Percentiles rank a stretch among this genome's conserved stretches.
These are phyloP conservation scores for Tyrophagus putrescentiae DNA, from an alignment of 1,140 invertebrate species.

Conservation along the genomic window DNA sequence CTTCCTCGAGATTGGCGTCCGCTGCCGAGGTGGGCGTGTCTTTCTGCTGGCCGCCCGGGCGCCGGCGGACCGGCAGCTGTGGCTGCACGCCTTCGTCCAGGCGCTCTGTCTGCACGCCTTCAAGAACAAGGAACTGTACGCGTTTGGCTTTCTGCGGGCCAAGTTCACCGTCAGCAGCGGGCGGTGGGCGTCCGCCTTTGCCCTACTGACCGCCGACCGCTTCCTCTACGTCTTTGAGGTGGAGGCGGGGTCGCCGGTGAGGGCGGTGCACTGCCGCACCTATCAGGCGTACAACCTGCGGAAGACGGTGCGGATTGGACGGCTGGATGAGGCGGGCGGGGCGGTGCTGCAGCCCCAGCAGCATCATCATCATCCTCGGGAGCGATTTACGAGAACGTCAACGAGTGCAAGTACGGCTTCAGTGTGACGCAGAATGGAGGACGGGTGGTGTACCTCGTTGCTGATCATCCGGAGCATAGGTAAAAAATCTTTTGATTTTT, in stretches of 20 bases:
- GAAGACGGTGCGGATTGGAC: constrained; percentile 2
- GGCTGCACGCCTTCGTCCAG: constrained; percentile 15
- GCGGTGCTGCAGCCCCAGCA: not conserved
- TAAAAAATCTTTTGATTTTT: too few relatives aligned
- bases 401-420: constrained; percentile 7
- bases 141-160: constrained; percentile 2
- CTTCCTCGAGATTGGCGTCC: constrained; percentile 19
- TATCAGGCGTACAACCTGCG: constrained; percentile 11
- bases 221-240: constrained; percentile 11
- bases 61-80: not conserved
- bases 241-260: not conserved
- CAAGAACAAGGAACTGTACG: constrained; percentile 9
- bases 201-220: not conserved
- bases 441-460: not conserved
- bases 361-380: not conserved
- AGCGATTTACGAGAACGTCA: not conserved
- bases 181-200: not conserved
- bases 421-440: constrained; percentile 14
- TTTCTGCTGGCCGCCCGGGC: constrained; percentile 14
- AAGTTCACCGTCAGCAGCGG: not conserved
- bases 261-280: not conserved
- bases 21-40: not conserved
- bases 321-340: not conserved
- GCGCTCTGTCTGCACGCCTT: constrained; percentile 1
- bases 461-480: too few relatives aligned